Evolutionary conservation across 2,888 invertebrate species (phyloP), one percentile per base, ranked within the genome.

Genomic region (Epistrophe eligans): DNA sequence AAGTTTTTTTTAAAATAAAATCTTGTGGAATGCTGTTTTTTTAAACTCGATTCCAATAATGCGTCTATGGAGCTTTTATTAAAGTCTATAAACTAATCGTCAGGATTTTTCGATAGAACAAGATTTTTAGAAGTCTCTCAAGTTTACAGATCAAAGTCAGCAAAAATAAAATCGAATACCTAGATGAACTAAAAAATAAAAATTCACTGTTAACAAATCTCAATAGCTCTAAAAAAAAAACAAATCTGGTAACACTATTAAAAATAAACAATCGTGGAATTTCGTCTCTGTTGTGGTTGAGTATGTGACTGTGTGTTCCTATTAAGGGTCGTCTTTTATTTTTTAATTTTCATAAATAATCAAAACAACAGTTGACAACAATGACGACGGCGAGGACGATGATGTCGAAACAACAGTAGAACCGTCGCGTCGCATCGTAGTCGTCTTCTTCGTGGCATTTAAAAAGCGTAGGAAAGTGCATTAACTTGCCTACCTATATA

Each of bases 331-430:
- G 66, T 57, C 77, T 71, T 72, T 72, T 55, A 79, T 79, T 79
- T 87, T 87, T 83, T 77, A 83, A 83, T 87, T 87, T 87, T 87
- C 87, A 87, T 87, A 83, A 87, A 87, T 87, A 87, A 87, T 87
- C 87, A 87, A 87, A 87, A 87, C 83, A 83, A 79, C 87, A 83
- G 87, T 87, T 87, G 87, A 87, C 87, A 87, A 82, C 80, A 71
- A 81, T 45, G 64, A 38, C 19, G 73, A 50, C 62, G 50, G 48
- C 40, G 32, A n/a, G n/a, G n/a, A 38, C 24, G 24, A 13, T 1
- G 35, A 70, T 48, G 74, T 67, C 57, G 80, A 71, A 76, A 79
- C 74, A 79, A 79, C 79, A 76, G 82, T 77, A 67, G 45, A 66
- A 77, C 32, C n/a, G 60, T 24, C 62, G 7, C 28, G 11, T 24